Evolutionary conservation across 2,888 invertebrate species (phyloP).

Genomic region (Drosophila hamatofila): DNA sequence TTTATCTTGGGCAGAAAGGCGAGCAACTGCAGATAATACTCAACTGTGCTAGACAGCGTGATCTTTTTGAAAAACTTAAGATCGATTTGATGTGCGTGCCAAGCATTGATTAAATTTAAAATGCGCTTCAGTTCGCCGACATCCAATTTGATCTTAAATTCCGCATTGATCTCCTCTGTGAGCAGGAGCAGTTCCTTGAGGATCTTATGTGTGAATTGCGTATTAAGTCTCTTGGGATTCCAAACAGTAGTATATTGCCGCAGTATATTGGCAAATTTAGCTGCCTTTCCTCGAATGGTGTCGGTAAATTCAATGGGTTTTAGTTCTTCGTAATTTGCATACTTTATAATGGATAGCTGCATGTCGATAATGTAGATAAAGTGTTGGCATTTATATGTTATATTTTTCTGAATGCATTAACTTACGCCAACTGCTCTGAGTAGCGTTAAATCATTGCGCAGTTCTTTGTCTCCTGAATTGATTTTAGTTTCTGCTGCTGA

Average conservation of each 20-base stretch:
- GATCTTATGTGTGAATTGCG: not conserved
- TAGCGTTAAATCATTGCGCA: conserved; percentile 27
- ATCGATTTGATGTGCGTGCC: conserved; percentile 53
- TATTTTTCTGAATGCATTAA: not conserved
- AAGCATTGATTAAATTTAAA: conserved; percentile 63
- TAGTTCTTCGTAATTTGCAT: conserved; percentile 46
- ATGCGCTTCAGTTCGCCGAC: conserved; percentile 63
- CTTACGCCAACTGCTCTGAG: conserved; percentile 57
- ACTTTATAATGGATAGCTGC: conserved; percentile 59
- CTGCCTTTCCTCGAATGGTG: conserved; percentile 50
- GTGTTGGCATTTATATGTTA: not conserved
- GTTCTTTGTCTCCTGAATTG: not conserved
- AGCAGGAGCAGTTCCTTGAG: conserved; percentile 32
- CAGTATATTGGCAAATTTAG: conserved; percentile 49
- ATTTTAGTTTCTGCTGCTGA: not conserved
- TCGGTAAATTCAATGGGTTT: conserved; percentile 44
- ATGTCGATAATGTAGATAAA: conserved; percentile 7
- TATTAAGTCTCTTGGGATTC: conserved; percentile 29
- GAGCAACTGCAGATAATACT: conserved; percentile 60
- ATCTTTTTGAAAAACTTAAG: conserved; percentile 54
- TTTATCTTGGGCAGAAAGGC: conserved; percentile 60
- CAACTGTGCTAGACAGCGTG: conserved; percentile 14
- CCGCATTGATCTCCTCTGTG: conserved; percentile 38
- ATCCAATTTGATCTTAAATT: conserved; percentile 22
- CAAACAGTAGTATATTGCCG: conserved; percentile 47